Evolutionary conservation across 2,113 vertebrate genomes (phyloP), one percentile per base, ranked within the genome.

Genomic region (Lutjanus erythropterus): DNA sequence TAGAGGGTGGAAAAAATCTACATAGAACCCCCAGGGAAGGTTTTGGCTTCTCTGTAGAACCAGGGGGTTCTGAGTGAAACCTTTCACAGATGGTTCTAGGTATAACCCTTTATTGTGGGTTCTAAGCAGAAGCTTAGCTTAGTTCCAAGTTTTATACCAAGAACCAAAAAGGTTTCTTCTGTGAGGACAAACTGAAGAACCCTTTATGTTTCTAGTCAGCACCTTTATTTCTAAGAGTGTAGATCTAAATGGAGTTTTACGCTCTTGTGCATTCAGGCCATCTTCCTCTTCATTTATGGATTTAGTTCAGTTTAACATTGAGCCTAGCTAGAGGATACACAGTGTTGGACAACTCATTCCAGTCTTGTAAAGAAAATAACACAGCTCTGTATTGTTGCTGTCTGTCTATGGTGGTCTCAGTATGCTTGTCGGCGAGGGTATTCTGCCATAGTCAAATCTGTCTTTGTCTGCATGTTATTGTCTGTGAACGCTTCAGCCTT

Each of bases 401-500:
- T 68, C 50, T 75, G 64, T 79, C 72, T 77, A 11, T 21, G 52
- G 74, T 33, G 69, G 86, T 70, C 79, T 85, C 75, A 72, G 61
- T 52, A 15, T 49, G 69, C 83, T 77, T 58, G 87, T 87, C 70
- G 31, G 56, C 25, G 35, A 82, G 84, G 86, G 65, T 80, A 75
- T 86, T 73, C 82, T 88, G 78, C 75, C 78, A 65, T 72, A 84
- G 81, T 87, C 81, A 92, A 82, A 92, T 90, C 91, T 85, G 42
- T 76, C 80, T 93, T 93, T 92, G 93, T 91, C 78, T 91, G 87
- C 67, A 46, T 80, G 86, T 87, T 86, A 90, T 94, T 94, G 91
- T 86, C 86, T 83, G 90, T 86, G 89, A 89, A 90, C 49, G 68
- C 78, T 79, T 71, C 83, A 82, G 85, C 81, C 88, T 89, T 86